These are phyloP conservation scores for Eurystomus glaucurus DNA, from an alignment of 2,797 vertebrate genomes.

Conservation along the genomic window DNA sequence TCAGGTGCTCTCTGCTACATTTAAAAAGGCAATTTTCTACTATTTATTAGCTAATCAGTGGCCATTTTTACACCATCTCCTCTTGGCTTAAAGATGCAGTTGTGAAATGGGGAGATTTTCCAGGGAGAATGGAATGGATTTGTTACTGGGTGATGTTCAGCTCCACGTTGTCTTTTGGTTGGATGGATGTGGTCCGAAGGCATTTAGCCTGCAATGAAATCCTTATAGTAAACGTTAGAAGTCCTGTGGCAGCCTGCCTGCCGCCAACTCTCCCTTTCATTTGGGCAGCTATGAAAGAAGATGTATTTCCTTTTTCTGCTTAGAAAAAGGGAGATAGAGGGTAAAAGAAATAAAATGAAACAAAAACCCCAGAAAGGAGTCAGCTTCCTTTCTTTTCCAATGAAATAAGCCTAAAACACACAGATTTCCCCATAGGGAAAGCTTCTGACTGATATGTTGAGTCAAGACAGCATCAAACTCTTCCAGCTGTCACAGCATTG, in stretches of 20 bases:
- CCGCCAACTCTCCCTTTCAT: background rate
- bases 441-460: slow-evolving; percentile 30
- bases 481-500: background rate
- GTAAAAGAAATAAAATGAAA: background rate
- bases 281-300: background rate
- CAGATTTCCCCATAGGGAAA: background rate
- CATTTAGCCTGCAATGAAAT: background rate
- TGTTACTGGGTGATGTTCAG: background rate
- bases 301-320: background rate
- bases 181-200: background rate
- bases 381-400: slow-evolving; percentile 14
- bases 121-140: background rate
- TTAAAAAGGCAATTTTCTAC: background rate
- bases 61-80: background rate
- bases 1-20: background rate
- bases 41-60: slow-evolving; percentile 21
- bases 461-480: slow-evolving; percentile 31
- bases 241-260: background rate
- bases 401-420: background rate
- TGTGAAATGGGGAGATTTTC: background rate
- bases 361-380: background rate
- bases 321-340: background rate
- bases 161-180: background rate
- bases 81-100: background rate
- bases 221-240: background rate